These are phyloP conservation scores for Panulirus ornatus DNA, from an alignment of 1,140 invertebrate genomes.

Conservation along the genomic window DNA sequence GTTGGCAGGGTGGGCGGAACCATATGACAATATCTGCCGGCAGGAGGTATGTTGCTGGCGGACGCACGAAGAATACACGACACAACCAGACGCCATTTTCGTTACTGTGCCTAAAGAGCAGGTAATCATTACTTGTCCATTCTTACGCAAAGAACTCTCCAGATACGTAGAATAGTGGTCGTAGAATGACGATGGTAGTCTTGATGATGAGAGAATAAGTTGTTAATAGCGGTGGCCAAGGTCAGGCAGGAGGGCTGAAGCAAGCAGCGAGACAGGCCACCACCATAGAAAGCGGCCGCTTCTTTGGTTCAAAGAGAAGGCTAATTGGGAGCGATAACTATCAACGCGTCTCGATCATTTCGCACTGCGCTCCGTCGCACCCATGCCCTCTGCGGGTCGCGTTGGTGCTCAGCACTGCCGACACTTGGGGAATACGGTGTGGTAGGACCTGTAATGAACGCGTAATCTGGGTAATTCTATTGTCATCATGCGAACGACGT, in stretches of 20 bases:
- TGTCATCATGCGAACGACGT: too few relatives aligned
- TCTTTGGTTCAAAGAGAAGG: slow-evolving; percentile 61
- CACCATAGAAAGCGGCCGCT: slow-evolving; percentile 42
- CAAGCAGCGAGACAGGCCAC: slow-evolving; percentile 14
- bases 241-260: background rate
- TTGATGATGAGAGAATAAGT: too few relatives aligned
- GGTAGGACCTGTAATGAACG: too few relatives aligned
- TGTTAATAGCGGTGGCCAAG: too few relatives aligned
- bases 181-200: too few relatives aligned
- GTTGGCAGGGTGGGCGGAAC: background rate
- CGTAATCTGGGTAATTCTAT: too few relatives aligned
- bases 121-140: background rate
- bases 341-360: slow-evolving; percentile 49
- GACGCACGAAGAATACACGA: slow-evolving; percentile 15
- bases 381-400: background rate
- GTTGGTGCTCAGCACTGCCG: too few relatives aligned
- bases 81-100: background rate
- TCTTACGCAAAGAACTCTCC: too few relatives aligned
- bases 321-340: slow-evolving; percentile 64
- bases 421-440: too few relatives aligned
- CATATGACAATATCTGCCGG: background rate
- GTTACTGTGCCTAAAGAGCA: background rate
- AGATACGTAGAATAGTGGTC: too few relatives aligned
- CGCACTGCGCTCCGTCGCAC: background rate
- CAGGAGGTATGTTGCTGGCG: slow-evolving; percentile 10